A percentile compares a stretch with the other conserved stretches of the same genome.
These are phyloP conservation scores for Hylyphantes graminicola DNA, from an alignment of 1,140 invertebrate species.

Conservation along the genomic window DNA sequence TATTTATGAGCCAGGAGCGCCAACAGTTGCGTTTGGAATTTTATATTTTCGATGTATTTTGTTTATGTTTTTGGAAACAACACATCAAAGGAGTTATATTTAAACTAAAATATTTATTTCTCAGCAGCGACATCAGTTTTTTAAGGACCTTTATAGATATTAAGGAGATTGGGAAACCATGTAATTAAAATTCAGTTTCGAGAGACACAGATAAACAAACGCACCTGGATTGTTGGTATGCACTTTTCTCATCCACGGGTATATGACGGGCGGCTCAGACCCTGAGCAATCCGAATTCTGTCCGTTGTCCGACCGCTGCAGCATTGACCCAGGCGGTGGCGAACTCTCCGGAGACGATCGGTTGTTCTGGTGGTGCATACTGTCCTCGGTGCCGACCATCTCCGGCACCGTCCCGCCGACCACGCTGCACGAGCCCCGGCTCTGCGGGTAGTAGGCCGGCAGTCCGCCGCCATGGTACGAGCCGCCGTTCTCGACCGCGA, in stretches of 20 bases:
- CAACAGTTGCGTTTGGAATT: too few species aligned
- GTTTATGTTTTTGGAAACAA: too few species aligned
- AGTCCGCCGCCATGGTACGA: slow-evolving; percentile 39
- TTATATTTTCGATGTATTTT: too few species aligned
- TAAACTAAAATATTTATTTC: too few species aligned
- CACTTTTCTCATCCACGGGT: slow-evolving; percentile 99
- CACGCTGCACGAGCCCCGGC: slow-evolving; percentile 39
- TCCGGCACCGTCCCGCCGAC: background rate
- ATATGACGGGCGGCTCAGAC: slow-evolving; percentile 85
- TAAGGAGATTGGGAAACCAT: too few species aligned
- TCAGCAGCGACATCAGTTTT: too few species aligned
- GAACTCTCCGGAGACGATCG: slow-evolving; percentile 44
- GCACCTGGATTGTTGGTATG: slow-evolving; percentile 76
- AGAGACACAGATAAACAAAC: slow-evolving; percentile 4
- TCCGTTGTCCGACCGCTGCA: slow-evolving; percentile 42
- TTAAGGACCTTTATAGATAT: too few species aligned
- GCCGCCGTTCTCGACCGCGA: slow-evolving; percentile 28
- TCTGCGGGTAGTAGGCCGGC: slow-evolving; percentile 39
- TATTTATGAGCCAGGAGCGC: too few species aligned
- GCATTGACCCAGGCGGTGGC: slow-evolving; percentile 39
- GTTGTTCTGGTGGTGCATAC: slow-evolving; percentile 47
- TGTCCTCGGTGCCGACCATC: slow-evolving; percentile 42
- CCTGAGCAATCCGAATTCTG: slow-evolving; percentile 61
- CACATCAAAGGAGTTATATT: too few species aligned
- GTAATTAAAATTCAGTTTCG: too few species aligned